A percentile compares a stretch with the other conserved stretches of the same genome.
These are phyloP conservation scores for Ageneiosus marmoratus DNA, from an alignment of 2,113 vertebrate genomes.

Conservation along the genomic window DNA sequence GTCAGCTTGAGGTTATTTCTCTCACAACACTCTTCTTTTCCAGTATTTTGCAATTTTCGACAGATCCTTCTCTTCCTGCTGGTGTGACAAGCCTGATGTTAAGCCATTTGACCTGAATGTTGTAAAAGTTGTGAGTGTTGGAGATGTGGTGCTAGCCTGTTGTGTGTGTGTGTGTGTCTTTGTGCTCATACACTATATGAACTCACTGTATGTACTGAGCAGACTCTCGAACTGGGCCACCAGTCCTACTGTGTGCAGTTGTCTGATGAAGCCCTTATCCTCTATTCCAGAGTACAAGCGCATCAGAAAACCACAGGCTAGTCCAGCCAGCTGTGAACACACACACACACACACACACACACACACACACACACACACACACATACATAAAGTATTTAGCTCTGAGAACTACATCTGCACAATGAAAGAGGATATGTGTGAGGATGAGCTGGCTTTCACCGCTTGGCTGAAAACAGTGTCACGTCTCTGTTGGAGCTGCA, in stretches of 20 bases:
- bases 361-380: too few relatives aligned
- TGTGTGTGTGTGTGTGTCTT: too few relatives aligned
- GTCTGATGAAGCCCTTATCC: constrained; percentile 87
- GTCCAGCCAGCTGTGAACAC: constrained; percentile 81
- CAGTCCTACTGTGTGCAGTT: constrained; percentile 89
- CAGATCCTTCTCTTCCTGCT: neutral
- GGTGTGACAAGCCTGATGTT: too few relatives aligned
- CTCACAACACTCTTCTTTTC: neutral
- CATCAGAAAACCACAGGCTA: constrained; percentile 94
- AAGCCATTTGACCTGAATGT: neutral
- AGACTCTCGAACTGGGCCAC: constrained; percentile 94
- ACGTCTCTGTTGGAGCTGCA: constrained; percentile 87
- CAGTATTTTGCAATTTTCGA: neutral
- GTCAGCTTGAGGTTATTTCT: neutral
- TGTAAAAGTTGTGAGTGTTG: neutral
- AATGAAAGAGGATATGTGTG: too few relatives aligned
- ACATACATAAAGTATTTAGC: too few relatives aligned
- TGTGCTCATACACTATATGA: neutral
- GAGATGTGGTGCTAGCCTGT: neutral
- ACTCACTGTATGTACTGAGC: constrained; percentile 97
- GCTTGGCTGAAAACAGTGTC: constrained; percentile 97
- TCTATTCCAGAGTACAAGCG: constrained; percentile 86
- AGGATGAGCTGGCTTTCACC: constrained; percentile 68
- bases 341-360: neutral
- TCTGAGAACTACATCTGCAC: too few relatives aligned